Evolutionary conservation across 2,888 invertebrate species (phyloP), one percentile per base, ranked within the genome.

Genomic region (Choristoneura rosaceana): DNA sequence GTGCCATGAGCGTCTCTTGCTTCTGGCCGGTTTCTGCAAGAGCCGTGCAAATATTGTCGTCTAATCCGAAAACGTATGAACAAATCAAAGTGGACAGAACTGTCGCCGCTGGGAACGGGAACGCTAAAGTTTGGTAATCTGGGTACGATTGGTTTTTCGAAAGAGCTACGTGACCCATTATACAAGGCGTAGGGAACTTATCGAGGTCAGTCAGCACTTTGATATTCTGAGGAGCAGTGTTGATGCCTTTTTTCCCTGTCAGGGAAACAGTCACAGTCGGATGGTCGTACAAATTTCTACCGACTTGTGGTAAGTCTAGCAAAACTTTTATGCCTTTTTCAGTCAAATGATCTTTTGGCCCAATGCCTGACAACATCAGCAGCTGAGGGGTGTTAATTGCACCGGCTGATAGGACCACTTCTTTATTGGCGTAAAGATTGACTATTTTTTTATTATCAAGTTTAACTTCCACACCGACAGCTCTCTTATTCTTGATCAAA

Each of bases 281-380:
- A 47, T 75, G 74, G 59, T 75, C 74, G 17, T 75, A 70, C 8
- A 75, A 58, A 5, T 75, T 75, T 43, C 70, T 43, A 9, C 74
- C 70, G 5, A 75, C 74, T 10, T 63, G n/a, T 25, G 74, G 74
- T 12, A 67, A 59, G n/a, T 75, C 73, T 14, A 75, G 52, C 41
- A 73, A 17, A 7, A 73, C 67, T 10, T 67, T 2, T 7, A 75
- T 61, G 17, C 58, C 47, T 4, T 59, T 75, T 45, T 67, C 67
- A 38, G 17, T 38, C 17, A 73, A 73, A 14, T 75, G 71, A 12
- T 60, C 38, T 52, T 59, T 59, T 9, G 74, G 74, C 33, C 74
- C 74, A 50, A 74, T 58, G 5, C 74, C 74, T 43, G 74, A 74
- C 3, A 73, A 25, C 74, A 74, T 74, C 25, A 74, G 33, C 15